These are phyloP conservation scores for Indri indri DNA, from an alignment of 2,113 vertebrate genomes.

Conservation along the genomic window DNA sequence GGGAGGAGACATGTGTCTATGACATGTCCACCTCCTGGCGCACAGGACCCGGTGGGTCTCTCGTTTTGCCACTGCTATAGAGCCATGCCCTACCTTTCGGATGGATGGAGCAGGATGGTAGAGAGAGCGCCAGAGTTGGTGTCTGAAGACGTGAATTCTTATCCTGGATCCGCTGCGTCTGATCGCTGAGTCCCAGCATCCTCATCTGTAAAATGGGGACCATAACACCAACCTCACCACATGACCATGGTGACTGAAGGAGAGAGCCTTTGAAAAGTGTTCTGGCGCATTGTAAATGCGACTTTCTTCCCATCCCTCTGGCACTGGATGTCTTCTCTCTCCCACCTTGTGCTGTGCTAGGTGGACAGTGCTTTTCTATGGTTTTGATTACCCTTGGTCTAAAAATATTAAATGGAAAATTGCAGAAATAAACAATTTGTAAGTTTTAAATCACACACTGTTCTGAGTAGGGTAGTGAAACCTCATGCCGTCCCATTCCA, in stretches of 20 bases:
- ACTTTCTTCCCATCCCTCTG: background rate
- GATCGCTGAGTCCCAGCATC: background rate
- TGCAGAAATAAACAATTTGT: background rate
- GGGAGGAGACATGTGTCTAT: background rate
- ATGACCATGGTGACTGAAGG: background rate
- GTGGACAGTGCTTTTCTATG: background rate
- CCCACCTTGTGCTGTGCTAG: background rate
- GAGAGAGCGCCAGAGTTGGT: background rate
- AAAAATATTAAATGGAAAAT: background rate
- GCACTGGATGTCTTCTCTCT: background rate
- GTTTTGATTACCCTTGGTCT: background rate
- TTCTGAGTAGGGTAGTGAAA: background rate
- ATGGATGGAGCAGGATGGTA: background rate
- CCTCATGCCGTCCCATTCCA: background rate
- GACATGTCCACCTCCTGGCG: background rate
- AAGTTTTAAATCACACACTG: background rate
- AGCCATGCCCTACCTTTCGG: background rate
- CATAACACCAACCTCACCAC: background rate
- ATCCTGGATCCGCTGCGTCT: background rate
- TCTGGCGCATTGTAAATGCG: background rate
- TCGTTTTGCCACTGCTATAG: background rate
- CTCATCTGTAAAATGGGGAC: background rate
- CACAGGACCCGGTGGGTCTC: background rate
- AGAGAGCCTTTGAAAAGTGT: background rate
- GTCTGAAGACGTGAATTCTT: background rate